Evolutionary conservation across 1,140 invertebrate species (phyloP).

Genomic region (Whitmania pigra): DNA sequence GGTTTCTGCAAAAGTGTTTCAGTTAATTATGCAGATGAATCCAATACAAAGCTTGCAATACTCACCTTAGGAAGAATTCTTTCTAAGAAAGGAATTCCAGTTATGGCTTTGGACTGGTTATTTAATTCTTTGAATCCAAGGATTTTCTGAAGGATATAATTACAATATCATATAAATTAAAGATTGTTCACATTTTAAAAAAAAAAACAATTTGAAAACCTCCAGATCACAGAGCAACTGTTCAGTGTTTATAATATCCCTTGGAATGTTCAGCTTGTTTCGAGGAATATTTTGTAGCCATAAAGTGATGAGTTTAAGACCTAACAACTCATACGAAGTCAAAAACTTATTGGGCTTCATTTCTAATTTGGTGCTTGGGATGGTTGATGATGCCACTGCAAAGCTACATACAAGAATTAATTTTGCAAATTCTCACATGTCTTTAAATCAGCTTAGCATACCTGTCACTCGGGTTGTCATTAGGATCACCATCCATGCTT

Average conservation of each 20-base stretch:
- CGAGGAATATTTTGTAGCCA: conserved; percentile 66
- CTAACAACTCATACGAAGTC: conserved; percentile 63
- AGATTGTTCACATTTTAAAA: no score
- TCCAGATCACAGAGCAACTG: conserved; percentile 70
- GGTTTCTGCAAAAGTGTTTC: neutral
- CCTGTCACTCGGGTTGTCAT: no score
- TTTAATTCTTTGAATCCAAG: conserved; percentile 78
- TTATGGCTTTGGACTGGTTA: conserved; percentile 63
- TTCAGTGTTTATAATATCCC: conserved; percentile 74
- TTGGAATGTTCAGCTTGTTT: conserved; percentile 79
- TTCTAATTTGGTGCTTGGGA: conserved; percentile 11
- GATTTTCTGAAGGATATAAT: conserved; percentile 49
- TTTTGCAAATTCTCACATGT: no score
- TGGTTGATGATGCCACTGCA: neutral
- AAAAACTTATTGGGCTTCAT: conserved; percentile 26
- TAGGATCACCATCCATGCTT: no score
- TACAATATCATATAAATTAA: no score
- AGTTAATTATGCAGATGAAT: no score
- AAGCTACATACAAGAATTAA: no score
- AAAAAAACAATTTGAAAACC: conserved; percentile 30
- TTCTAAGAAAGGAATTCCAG: conserved; percentile 59
- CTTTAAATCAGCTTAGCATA: no score
- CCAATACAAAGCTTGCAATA: no score
- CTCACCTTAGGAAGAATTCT: conserved; percentile 36
- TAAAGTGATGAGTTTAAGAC: conserved; percentile 63